A percentile compares a stretch with the other conserved stretches of the same genome.
phyloP scores from a whole-genome alignment of 2,888 invertebrate species.

The Caenorhabditis virilis region DNA sequence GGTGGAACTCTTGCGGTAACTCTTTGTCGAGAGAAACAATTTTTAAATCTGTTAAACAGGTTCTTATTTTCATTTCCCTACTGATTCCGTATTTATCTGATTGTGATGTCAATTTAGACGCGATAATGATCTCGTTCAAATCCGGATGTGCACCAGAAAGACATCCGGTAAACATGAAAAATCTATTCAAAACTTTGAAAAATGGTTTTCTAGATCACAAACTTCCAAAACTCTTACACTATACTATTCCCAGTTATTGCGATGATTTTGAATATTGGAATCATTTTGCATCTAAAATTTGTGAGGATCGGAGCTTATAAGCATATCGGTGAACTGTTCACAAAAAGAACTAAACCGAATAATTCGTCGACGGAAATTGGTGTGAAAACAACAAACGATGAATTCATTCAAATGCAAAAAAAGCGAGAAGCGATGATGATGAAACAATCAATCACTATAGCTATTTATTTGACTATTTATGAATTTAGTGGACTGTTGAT shows the following conservation, averaged over 20 bases:
- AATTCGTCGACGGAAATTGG: too few species aligned
- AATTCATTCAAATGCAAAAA: neutral
- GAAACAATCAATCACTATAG: neutral
- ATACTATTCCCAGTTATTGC: neutral
- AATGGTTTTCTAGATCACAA: neutral
- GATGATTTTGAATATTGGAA: neutral
- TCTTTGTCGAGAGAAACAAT: neutral
- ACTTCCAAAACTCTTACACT: neutral
- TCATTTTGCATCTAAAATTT: neutral
- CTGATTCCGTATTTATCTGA: neutral
- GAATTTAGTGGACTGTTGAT: neutral
- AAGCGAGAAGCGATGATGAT: neutral
- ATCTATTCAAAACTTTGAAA: too few species aligned
- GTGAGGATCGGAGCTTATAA: neutral
- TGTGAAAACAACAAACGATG: neutral
- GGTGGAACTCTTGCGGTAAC: neutral
- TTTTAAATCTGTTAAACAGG: neutral
- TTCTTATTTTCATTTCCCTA: neutral
- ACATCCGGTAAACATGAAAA: too few species aligned
- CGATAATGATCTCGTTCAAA: neutral
- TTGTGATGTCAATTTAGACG: neutral
- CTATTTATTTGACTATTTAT: conserved; percentile 1
- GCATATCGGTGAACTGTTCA: too few species aligned
- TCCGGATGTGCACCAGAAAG: conserved; percentile 1
- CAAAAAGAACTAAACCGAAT: too few species aligned